These are phyloP conservation scores for Myotis findleyi DNA, from an alignment of 2,797 vertebrate genomes.

Conservation along the genomic window DNA sequence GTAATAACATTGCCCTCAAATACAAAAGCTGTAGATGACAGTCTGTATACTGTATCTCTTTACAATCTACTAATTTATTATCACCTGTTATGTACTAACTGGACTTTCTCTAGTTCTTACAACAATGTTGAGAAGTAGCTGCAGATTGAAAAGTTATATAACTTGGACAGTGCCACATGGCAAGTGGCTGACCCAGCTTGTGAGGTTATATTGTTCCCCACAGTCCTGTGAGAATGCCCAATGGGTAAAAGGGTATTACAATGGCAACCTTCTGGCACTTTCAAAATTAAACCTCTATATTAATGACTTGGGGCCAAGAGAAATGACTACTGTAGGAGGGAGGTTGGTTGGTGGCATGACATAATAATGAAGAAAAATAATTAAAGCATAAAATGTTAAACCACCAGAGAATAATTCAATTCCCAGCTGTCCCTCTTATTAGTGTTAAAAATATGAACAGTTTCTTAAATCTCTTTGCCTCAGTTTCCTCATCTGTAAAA, in stretches of 20 bases:
- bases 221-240: not conserved
- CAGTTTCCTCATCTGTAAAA: not conserved
- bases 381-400: not conserved
- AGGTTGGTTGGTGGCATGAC: not conserved
- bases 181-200: too few relatives aligned
- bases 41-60: not conserved
- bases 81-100: not conserved
- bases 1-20: not conserved
- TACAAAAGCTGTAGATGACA: not conserved
- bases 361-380: not conserved
- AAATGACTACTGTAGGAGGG: not conserved
- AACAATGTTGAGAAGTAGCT: not conserved
- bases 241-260: rapidly evolving
- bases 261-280: not conserved
- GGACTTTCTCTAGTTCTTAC: not conserved
- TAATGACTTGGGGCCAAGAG: not conserved
- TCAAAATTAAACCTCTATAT: not conserved
- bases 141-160: not conserved
- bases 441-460: not conserved
- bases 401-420: not conserved
- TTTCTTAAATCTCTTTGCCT: not conserved
- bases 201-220: not conserved
- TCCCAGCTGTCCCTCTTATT: not conserved
- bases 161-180: not conserved
- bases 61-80: not conserved